phyloP scores from a whole-genome alignment of 2,888 invertebrate species.

The Harpalus rubripes region DNA sequence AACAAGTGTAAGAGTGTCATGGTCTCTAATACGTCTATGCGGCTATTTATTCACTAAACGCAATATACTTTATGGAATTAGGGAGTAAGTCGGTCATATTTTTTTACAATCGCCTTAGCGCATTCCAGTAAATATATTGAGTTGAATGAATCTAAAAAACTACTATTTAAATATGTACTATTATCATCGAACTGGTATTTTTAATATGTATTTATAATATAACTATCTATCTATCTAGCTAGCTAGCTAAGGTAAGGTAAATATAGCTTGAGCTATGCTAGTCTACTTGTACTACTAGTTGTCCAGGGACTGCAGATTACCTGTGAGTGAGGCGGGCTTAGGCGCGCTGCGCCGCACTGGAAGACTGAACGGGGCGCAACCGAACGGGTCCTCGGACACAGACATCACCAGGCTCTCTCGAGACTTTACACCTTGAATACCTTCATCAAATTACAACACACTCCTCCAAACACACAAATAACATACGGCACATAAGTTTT shows the following conservation, averaged over 20 bases:
- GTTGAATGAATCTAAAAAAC: too few species aligned
- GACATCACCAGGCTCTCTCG: conserved; percentile 85
- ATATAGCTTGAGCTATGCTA: neutral
- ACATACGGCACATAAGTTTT: too few species aligned
- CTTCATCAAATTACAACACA: conserved; percentile 73
- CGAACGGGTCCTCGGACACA: conserved; percentile 87
- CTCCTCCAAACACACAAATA: neutral
- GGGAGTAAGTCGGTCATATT: too few species aligned
- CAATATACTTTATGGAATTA: too few species aligned
- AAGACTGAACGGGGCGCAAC: conserved; percentile 89
- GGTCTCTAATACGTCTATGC: conserved; percentile 2
- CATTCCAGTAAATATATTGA: too few species aligned
- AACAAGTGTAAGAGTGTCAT: conserved; percentile 6
- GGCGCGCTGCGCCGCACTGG: conserved; percentile 76
- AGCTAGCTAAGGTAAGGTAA: too few species aligned
- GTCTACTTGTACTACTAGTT: conserved; percentile 28
- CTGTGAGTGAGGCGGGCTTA: conserved; percentile 18
- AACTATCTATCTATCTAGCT: too few species aligned
- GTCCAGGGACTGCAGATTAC: conserved; percentile 43
- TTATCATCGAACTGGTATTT: neutral
- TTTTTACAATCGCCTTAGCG: too few species aligned
- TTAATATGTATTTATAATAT: too few species aligned
- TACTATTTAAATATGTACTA: too few species aligned
- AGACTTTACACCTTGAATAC: conserved; percentile 85
- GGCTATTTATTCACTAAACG: neutral